Evolutionary conservation across 2,797 vertebrate species (phyloP), one percentile per base, ranked within the genome.

Genomic region (Sphenodon punctatus): DNA sequence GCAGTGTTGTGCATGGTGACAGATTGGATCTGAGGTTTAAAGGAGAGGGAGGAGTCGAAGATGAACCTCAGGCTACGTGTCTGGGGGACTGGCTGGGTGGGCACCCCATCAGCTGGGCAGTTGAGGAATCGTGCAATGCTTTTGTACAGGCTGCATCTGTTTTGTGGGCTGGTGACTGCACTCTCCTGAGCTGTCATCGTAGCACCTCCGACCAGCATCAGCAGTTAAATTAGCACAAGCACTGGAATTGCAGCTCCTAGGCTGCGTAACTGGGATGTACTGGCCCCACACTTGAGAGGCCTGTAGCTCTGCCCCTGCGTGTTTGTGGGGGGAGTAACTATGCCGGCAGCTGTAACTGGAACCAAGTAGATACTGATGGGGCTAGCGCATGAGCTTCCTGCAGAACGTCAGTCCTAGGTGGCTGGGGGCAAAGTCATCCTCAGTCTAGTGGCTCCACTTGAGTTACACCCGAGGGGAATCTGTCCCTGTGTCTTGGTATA

Each of bases 401-500:
- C 16, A 77, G 71, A 69, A 75, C n/a, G 73, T 59, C 20, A 15
- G 45, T 81, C 81, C 42, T 0, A 3, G 34, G 8, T 79, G 27
- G 51, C 48, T 39, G 45, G 2, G 39, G 15, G 51, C 46, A 63
- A 76, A 43, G 75, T 87, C 81, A 76, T 84, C 75, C 36, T 60
- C 55, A 23, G 25, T 27, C 23, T 74, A n/a, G 67, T 88, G 49
- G 34, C 79, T 82, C 87, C 66, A 34, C 38, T 53, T 84, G 49
- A 71, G 72, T 83, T 67, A 55, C 36, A 53, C 61, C 59, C 79
- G 34, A 46, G 43, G 63, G n/a, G 63, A 64, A 38, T 49, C 55
- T 66, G 17, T 15, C 25, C 0, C 82, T 83, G 48, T 84, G 7
- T 42, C 78, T 80, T 13, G 60, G 1, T 22, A 0, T 45, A 67